Base-by-base conservation (phyloP, 2,888 invertebrate genomes). In the Mythimna pallens region DNA sequence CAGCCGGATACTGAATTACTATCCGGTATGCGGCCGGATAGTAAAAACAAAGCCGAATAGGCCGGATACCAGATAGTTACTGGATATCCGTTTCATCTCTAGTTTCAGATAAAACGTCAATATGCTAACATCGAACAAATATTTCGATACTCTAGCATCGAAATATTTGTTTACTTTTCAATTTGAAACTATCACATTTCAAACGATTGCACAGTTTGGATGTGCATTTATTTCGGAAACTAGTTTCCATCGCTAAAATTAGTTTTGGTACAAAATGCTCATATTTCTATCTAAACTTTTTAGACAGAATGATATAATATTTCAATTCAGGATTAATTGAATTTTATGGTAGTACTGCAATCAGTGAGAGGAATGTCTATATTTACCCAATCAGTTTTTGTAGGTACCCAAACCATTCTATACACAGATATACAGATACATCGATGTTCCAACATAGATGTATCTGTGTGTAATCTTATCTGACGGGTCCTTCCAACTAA, bases 101-200 rank as follows among this genome's bases (percentile, higher is more conserved):
- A 25, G 12, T 1, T 9, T 20, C 30, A 52, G 0, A 10, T 17
- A 40, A 20, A 50, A 59, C n/a, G 1, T 3, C 36, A 62, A 62
- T 7, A 62, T 7, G n/a, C 20, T 7, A 12, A 4, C 9, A 36
- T 43, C 43, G 14, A 43, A 43, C 43, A 43, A 43, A 43, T 43
- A 43, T 43, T 43, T 43, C 12, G 12, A 12, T 43, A 14, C 14
- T 14, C 43, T 43, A 68, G 20, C 43, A 43, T 63, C 30, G 73
- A 82, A 71, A 67, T 55, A 40, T 68, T 69, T 71, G 50, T 67
- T 65, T 65, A 57, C 62, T 17, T 73, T 74, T 14, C 73, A 68
- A 81, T 81, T 81, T 64, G 8, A 62, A 72, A 76, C 72, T 76
- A 70, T 72, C 54, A 72, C 43, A 70, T 82, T 75, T 75, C 71